Conservation (phyloP, 2,888 invertebrate genomes). For the Stegophylla sp. region DNA sequence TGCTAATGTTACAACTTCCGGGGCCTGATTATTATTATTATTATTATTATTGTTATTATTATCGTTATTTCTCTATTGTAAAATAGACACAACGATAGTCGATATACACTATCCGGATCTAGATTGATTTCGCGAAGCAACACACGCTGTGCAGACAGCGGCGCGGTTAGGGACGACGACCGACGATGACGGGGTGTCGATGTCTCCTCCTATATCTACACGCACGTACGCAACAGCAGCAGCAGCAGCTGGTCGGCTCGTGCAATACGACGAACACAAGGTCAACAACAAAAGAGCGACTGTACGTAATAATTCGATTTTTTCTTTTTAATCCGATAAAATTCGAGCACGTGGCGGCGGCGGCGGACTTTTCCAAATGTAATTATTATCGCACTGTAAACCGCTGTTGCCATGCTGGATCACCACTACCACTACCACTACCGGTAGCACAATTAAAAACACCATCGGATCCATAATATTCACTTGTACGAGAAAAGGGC, state of each 20-base stretch:
- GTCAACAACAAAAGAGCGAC: conserved; percentile 24
- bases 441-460: too few species aligned
- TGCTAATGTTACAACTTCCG: too few species aligned
- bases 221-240: not conserved
- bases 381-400: not conserved
- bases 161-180: not conserved
- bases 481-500: too few species aligned
- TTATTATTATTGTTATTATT: too few species aligned
- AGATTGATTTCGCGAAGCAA: conserved; percentile 11
- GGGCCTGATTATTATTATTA: too few species aligned
- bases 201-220: too few species aligned
- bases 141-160: not conserved
- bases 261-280: conserved; percentile 16
- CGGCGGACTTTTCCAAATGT: conserved; percentile 30
- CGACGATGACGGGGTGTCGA: not conserved
- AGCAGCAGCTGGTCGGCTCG: not conserved
- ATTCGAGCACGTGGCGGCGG: too few species aligned
- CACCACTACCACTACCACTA: too few species aligned
- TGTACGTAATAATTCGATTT: conserved; percentile 36
- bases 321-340: conserved; percentile 26
- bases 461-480: too few species aligned
- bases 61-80: too few species aligned
- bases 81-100: too few species aligned
- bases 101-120: too few species aligned
- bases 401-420: not conserved